These are phyloP conservation scores for Cantharis flavilabris DNA, from an alignment of 2,888 invertebrate genomes.

Conservation along the genomic window DNA sequence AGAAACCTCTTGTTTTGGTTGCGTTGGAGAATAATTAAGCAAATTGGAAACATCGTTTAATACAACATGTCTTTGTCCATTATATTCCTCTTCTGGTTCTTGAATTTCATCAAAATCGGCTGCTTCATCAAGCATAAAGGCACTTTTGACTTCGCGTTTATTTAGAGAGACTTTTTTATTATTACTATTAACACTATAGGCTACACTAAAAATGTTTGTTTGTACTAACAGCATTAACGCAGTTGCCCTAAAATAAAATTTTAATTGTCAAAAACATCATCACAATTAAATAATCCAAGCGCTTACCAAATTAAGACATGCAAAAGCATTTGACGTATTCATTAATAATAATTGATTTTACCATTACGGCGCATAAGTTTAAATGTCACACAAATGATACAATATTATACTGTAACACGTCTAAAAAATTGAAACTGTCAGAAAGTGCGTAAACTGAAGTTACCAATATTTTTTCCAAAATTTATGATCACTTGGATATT, in stretches of 20 bases:
- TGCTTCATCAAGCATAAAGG: slow-evolving; percentile 29
- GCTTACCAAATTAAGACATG: slow-evolving; percentile 24
- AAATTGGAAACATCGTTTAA: background rate
- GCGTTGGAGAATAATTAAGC: background rate
- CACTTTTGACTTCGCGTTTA: slow-evolving; percentile 6
- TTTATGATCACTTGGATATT: background rate
- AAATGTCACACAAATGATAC: background rate
- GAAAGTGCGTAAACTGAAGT: background rate
- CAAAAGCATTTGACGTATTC: slow-evolving; percentile 28
- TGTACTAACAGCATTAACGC: slow-evolving; percentile 34
- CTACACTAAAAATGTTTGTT: slow-evolving; percentile 1
- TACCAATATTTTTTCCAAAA: background rate
- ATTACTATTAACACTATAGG: background rate
- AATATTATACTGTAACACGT: background rate
- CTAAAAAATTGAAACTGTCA: background rate
- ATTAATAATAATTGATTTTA: slow-evolving; percentile 8
- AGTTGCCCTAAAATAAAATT: slow-evolving; percentile 28
- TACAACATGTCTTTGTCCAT: background rate
- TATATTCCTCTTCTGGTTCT: slow-evolving; percentile 17
- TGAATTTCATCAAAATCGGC: slow-evolving; percentile 38
- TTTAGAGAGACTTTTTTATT: background rate
- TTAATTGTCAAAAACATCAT: background rate
- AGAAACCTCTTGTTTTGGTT: background rate
- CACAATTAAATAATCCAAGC: background rate
- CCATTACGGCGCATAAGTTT: slow-evolving; percentile 18